Conservation (phyloP, 2,797 vertebrate genomes). For the Sebastolobus alascanus region DNA sequence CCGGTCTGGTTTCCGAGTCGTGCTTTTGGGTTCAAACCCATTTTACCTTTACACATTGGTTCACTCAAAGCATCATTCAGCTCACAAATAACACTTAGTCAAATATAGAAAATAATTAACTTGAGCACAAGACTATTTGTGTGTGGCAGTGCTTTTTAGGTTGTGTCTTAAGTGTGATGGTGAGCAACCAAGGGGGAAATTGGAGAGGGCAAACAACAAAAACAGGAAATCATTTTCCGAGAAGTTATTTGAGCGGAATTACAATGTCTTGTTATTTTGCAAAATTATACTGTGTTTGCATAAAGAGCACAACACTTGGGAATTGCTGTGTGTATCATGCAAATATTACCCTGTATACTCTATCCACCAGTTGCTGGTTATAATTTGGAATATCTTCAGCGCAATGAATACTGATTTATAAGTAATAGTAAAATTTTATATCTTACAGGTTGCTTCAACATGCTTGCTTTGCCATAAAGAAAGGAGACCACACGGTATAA, state of each 20-base stretch:
- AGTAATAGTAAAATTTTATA: slow-evolving; percentile 26
- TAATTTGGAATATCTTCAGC: slow-evolving; percentile 49
- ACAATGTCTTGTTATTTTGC: slow-evolving; percentile 76
- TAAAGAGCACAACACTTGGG: slow-evolving; percentile 71
- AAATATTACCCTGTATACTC: slow-evolving; percentile 58
- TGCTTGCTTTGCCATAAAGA: slow-evolving; percentile 16
- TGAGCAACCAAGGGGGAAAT: slow-evolving; percentile 79
- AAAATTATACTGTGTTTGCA: slow-evolving; percentile 73
- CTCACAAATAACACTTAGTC: slow-evolving; percentile 64
- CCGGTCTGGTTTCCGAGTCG: not conserved
- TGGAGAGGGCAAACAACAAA: slow-evolving; percentile 75
- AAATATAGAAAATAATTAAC: slow-evolving; percentile 77
- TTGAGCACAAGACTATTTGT: slow-evolving; percentile 58
- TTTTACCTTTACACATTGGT: slow-evolving; percentile 29
- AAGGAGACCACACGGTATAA: slow-evolving; percentile 14
- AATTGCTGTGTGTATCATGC: slow-evolving; percentile 67
- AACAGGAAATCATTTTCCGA: slow-evolving; percentile 74
- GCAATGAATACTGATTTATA: slow-evolving; percentile 58
- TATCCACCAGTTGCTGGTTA: slow-evolving; percentile 41
- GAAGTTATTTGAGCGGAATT: slow-evolving; percentile 75
- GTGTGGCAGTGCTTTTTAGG: slow-evolving; percentile 53
- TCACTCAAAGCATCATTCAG: slow-evolving; percentile 47
- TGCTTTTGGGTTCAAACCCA: not conserved
- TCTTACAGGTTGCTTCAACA: not conserved
- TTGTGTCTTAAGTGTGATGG: slow-evolving; percentile 65